Base-by-base conservation (phyloP, 2,888 invertebrate genomes). In the Nebria brevicollis region DNA sequence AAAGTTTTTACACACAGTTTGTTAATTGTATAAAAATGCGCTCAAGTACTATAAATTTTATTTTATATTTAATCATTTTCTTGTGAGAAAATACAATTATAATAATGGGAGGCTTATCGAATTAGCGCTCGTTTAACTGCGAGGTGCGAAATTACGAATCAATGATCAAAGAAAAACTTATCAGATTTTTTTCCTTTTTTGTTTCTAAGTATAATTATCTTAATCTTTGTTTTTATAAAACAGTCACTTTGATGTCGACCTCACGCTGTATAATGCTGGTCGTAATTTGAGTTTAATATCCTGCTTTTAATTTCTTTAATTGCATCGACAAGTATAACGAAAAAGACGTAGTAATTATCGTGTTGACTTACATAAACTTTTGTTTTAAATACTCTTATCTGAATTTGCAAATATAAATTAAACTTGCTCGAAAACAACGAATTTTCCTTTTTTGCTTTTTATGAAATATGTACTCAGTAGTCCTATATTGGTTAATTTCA, bases 291-390 rank as follows among this genome's bases (percentile, higher is more conserved):
- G 26, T 26, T 25, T 70, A 11, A 20, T 70, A 15, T 70, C 70
- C 70, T 70, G 25, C 20, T 25, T 70, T 25, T 11, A 70, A 70
- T 70, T 70, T 70, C 70, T 70, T 70, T 70, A 70, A 70, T 15
- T 70, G 3, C 26, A 70, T 70, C 11, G 25, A 70, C 25, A 20
- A 70, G 25, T 70, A 25, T 20, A 70, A 70, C 70, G 70, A 10
- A 25, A 70, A 70, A 70, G 70, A 70, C 70, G 34, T 11, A 70
- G 70, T 70, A 70, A 70, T 70, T 70, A 70, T 25, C 70, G 70
- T 34, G 70, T 70, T 70, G 26, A 34, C 70, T 70, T 26, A 25
- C 26, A 34, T 26, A 26, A 70, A 70, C 70, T 70, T 70, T 70
- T 70, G 70, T 70, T 70, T 25, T 25, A 70, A 70, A 70, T 54